Evolutionary conservation across 1,140 invertebrate species (phyloP).

Genomic region (Scaptomyza hsui): DNA sequence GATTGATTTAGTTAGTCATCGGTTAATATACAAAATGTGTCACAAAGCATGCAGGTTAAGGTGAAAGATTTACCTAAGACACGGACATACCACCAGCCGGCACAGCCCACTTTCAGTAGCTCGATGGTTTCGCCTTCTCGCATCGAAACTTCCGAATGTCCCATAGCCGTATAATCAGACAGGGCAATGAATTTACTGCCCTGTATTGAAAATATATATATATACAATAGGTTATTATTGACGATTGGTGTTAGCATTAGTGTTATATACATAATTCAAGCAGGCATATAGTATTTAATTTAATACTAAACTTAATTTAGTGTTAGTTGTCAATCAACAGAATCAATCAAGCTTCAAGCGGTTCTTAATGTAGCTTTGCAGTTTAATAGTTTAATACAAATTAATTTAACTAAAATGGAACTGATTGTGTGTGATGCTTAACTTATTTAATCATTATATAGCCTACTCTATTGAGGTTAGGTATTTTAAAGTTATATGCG

Average conservation of each 20-base stretch:
- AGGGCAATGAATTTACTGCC: constrained; percentile 92
- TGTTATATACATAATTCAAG: neutral
- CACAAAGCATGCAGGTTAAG: constrained; percentile 14
- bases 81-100: constrained; percentile 98
- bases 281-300: neutral
- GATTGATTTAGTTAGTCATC: constrained; percentile 8
- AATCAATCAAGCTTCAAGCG: constrained; percentile 2
- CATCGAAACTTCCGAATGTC: constrained; percentile 94
- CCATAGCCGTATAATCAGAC: constrained; percentile 95
- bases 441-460: neutral
- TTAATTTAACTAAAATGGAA: neutral
- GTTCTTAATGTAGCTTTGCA: neutral
- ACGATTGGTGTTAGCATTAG: constrained; percentile 15
- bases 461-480: neutral
- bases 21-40: neutral
- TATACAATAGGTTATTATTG: constrained; percentile 33
- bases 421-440: no score
- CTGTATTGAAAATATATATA: constrained; percentile 75
- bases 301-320: neutral
- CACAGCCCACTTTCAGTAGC: constrained; percentile 94
- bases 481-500: no score
- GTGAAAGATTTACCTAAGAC: constrained; percentile 86
- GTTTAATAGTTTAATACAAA: neutral
- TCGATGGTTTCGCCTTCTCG: constrained; percentile 94
- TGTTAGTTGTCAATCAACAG: constrained; percentile 6